Evolutionary conservation across 2,797 vertebrate genomes (phyloP).

Genomic region (Rhinatrema bivittatum): DNA sequence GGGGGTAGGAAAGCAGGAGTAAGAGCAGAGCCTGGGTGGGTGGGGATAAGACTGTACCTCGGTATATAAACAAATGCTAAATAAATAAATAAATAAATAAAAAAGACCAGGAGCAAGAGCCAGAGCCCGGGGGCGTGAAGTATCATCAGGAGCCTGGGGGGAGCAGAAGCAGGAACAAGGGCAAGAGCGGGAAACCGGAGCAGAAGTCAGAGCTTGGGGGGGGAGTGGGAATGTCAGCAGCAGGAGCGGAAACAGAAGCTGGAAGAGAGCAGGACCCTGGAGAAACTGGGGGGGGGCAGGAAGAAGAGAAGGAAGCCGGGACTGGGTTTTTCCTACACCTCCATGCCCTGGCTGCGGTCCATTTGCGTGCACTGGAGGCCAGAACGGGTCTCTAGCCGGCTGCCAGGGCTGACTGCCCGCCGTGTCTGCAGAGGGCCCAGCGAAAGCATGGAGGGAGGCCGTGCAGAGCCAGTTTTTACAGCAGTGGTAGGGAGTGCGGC

Average conservation of each 20-base stretch:
- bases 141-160: background rate
- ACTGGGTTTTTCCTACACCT: background rate
- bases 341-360: background rate
- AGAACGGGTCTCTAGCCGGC: background rate
- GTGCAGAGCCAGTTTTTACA: background rate
- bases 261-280: too few relatives aligned
- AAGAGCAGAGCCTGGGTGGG: too few relatives aligned
- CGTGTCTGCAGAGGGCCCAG: background rate
- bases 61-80: too few relatives aligned
- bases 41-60: too few relatives aligned
- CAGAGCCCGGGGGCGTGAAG: too few relatives aligned
- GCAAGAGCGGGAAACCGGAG: background rate
- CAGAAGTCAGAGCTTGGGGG: background rate
- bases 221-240: background rate
- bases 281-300: background rate
- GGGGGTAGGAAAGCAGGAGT: too few relatives aligned
- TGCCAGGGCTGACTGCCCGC: background rate
- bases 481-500: background rate
- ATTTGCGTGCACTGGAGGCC: slow-evolving; percentile 2
- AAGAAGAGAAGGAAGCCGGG: too few relatives aligned
- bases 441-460: background rate
- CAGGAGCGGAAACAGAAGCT: background rate
- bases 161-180: background rate
- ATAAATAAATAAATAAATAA: too few relatives aligned
- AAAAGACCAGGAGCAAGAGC: too few relatives aligned